Conservation (phyloP, 2,113 vertebrate species). For the Platichthys stellatus region DNA sequence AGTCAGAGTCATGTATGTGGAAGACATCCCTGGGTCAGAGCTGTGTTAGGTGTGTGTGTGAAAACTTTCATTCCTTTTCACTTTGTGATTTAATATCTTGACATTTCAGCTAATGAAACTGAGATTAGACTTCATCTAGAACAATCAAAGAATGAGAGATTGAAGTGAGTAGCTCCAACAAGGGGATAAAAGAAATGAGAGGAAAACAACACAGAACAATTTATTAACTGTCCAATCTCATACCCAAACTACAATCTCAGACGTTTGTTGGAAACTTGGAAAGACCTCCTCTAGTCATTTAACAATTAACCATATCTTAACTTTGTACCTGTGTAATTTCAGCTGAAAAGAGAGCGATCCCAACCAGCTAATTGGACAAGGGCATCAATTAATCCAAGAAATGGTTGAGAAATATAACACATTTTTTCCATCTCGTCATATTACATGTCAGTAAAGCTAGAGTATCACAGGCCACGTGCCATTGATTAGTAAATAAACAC, state of each 20-base stretch:
- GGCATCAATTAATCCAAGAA: not conserved
- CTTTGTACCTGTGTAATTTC: not conserved
- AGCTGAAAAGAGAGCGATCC: not conserved
- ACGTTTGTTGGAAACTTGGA: not conserved
- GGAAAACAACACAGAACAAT: not conserved
- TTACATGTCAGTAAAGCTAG: not conserved
- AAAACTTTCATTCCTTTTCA: not conserved
- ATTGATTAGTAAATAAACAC: not conserved
- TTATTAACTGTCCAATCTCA: not conserved
- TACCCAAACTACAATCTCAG: not conserved
- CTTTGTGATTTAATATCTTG: conserved; percentile 7
- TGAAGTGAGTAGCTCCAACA: not conserved
- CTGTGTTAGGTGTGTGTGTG: not conserved
- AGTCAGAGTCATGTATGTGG: not conserved
- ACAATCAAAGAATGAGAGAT: not conserved
- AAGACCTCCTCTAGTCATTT: not conserved
- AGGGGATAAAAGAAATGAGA: not conserved
- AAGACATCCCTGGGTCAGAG: not conserved
- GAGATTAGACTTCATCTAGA: not conserved
- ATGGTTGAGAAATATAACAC: too few relatives aligned
- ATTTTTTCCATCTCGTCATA: not conserved
- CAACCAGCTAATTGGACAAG: not conserved
- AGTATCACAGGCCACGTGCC: not conserved
- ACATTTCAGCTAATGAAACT: conserved; percentile 6
- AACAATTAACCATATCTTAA: not conserved